phyloP scores from a whole-genome alignment of 2,113 vertebrate species.

The Sebastes schlegelii region DNA sequence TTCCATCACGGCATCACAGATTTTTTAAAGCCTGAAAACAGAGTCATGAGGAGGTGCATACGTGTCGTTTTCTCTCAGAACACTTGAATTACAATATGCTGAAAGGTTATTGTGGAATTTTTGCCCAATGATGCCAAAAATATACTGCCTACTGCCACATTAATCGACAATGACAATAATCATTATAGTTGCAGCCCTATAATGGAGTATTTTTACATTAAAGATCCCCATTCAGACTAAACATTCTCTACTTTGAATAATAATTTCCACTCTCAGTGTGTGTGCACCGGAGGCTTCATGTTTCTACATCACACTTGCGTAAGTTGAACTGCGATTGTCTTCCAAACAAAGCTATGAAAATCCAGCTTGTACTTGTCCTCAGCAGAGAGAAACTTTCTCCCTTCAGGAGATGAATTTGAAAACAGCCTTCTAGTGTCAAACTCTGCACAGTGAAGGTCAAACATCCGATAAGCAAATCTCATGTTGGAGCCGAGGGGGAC shows the following conservation, averaged over 20 bases:
- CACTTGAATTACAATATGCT: too few species aligned
- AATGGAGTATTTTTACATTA: not conserved
- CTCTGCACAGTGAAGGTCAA: conserved; percentile 20
- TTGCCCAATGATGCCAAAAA: too few species aligned
- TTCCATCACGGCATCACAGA: too few species aligned
- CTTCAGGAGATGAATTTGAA: not conserved
- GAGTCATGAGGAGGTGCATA: too few species aligned
- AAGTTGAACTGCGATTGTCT: not conserved
- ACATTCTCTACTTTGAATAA: not conserved
- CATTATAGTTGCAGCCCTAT: too few species aligned
- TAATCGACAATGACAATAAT: too few species aligned
- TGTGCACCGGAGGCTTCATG: not conserved
- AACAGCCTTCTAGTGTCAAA: not conserved
- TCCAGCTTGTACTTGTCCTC: not conserved
- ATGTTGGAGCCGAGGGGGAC: not conserved
- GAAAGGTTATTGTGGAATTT: too few species aligned
- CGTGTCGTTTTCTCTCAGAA: too few species aligned
- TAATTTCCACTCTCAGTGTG: not conserved
- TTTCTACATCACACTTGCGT: not conserved
- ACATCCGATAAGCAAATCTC: not conserved
- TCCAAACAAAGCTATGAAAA: not conserved
- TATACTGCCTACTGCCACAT: too few species aligned
- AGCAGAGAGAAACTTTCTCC: not conserved
- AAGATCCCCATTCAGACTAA: not conserved
- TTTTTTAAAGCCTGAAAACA: too few species aligned